phyloP scores from a whole-genome alignment of 2,888 invertebrate species.

The Microctonus hyperodae region DNA sequence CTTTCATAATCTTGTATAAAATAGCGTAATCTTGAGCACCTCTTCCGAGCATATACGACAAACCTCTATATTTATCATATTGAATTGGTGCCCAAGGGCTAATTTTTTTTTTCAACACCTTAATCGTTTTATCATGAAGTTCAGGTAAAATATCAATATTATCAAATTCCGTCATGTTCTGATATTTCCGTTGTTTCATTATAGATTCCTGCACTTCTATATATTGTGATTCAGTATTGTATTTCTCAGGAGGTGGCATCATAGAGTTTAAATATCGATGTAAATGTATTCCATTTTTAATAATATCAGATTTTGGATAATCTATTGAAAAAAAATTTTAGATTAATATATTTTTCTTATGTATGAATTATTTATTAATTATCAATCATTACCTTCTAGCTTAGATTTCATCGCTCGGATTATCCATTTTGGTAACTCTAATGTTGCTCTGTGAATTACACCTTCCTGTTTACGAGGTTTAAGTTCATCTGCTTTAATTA shows the following conservation, averaged over 20 bases:
- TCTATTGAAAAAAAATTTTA: slow-evolving; percentile 32
- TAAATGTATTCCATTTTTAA: slow-evolving; percentile 67
- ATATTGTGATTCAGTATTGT: slow-evolving; percentile 64
- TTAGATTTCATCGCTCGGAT: slow-evolving; percentile 67
- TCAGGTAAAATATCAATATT: slow-evolving; percentile 44
- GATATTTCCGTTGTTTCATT: slow-evolving; percentile 43
- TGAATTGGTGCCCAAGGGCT: slow-evolving; percentile 77
- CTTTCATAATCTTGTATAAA: slow-evolving; percentile 74
- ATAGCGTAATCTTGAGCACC: slow-evolving; percentile 80
- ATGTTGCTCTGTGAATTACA: slow-evolving; percentile 65
- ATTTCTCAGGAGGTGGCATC: slow-evolving; percentile 71
- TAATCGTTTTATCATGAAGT: slow-evolving; percentile 65
- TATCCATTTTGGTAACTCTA: slow-evolving; percentile 70
- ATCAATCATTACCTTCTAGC: slow-evolving; percentile 61
- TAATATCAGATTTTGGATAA: slow-evolving; percentile 63
- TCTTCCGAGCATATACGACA: slow-evolving; percentile 77
- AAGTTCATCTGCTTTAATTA: slow-evolving; percentile 65
- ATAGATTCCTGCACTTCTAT: slow-evolving; percentile 46
- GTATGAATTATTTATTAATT: not conserved
- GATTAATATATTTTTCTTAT: not conserved
- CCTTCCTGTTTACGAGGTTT: slow-evolving; percentile 81
- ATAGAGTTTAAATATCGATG: slow-evolving; percentile 70
- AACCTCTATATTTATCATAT: slow-evolving; percentile 71
- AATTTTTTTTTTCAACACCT: slow-evolving; percentile 68
- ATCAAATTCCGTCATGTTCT: slow-evolving; percentile 58